phyloP scores from a whole-genome alignment of 2,888 invertebrate genomes.

The Trachelus iudaicus region DNA sequence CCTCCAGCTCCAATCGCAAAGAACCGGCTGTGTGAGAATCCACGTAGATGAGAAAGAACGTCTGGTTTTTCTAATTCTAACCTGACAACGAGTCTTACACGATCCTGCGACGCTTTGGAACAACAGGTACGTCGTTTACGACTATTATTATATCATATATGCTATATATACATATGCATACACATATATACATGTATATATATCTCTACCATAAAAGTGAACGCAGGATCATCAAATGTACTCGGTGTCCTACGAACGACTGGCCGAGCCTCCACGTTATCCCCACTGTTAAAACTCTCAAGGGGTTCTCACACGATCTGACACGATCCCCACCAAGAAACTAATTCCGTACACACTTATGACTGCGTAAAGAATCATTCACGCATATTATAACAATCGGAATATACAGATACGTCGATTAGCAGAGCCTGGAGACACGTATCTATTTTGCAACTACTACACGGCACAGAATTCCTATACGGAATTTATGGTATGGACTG shows the following conservation, averaged over 20 bases:
- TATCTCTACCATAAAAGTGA: conserved; percentile 22
- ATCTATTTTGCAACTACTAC: background rate
- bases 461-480: background rate
- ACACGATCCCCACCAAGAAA: background rate
- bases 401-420: background rate
- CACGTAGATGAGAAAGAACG: background rate
- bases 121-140: background rate
- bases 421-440: background rate
- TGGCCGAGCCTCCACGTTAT: conserved; percentile 48
- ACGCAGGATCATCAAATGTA: conserved; percentile 38
- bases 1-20: too few species aligned
- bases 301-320: conserved; percentile 26
- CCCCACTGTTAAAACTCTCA: conserved; percentile 36
- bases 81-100: conserved; percentile 6
- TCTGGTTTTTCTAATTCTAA: background rate
- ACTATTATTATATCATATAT: background rate
- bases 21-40: background rate
- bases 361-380: background rate
- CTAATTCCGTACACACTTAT: background rate
- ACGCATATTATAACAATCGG: background rate
- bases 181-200: background rate
- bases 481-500: background rate
- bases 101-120: background rate
- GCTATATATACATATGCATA: background rate
- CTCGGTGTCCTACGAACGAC: conserved; percentile 38